Percentiles rank a stretch among this genome's conserved stretches.
These are phyloP conservation scores for Guaruba guarouba DNA, from an alignment of 2,113 vertebrate genomes.

Conservation along the genomic window DNA sequence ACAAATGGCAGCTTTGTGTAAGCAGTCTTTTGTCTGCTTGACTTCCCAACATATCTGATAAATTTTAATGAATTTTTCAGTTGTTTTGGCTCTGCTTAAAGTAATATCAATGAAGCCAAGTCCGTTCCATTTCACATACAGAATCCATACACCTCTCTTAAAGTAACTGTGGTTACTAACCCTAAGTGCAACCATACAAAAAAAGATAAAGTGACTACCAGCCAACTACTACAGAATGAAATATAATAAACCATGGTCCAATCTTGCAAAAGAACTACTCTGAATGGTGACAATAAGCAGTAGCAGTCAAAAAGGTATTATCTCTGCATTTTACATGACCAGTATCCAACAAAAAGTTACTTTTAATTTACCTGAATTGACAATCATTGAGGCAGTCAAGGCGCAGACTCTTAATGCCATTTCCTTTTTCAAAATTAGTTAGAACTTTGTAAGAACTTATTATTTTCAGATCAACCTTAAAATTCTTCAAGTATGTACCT, in stretches of 20 bases:
- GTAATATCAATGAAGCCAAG: background rate
- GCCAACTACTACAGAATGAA: background rate
- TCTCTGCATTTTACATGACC: background rate
- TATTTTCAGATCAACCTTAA: background rate
- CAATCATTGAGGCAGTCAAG: background rate
- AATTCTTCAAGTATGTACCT: background rate
- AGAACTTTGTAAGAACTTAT: background rate
- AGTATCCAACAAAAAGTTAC: background rate
- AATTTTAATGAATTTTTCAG: background rate
- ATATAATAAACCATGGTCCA: background rate
- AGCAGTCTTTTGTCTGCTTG: fast-evolving
- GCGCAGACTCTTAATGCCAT: background rate
- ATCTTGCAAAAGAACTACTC: background rate
- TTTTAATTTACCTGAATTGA: background rate
- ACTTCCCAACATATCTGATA: background rate
- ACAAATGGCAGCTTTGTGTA: background rate
- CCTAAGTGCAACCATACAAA: background rate
- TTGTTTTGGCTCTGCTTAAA: background rate
- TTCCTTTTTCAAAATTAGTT: background rate
- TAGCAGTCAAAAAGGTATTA: background rate
- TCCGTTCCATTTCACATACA: background rate
- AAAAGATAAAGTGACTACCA: background rate
- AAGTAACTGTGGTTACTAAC: background rate
- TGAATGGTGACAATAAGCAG: background rate
- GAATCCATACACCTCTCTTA: background rate